Base-by-base conservation (phyloP, 2,888 invertebrate genomes). In the Cataglyphis rosenhaueri region DNA sequence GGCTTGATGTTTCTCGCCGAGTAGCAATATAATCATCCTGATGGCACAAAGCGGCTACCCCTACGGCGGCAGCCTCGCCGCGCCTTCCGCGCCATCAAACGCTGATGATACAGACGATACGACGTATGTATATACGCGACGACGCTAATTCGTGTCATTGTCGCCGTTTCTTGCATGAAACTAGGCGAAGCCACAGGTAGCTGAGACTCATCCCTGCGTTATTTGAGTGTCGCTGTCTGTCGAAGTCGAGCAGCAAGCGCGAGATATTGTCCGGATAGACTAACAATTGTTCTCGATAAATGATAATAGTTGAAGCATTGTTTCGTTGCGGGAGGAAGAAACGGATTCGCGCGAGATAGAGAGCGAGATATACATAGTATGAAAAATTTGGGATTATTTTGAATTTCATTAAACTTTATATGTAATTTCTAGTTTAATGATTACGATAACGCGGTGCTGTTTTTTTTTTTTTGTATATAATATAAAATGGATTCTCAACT, bases 61-160 rank as follows among this genome's bases (percentile, higher is more conserved):
- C 89, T 88, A 86, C 86, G 91, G 85, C 87, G 88, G 87, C 85
- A 84, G 83, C 75, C 84, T 81, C 65, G 84, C 83, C 87, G 87
- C 87, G 81, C 87, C 84, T 87, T 86, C 89, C 87, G 87, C 90
- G 88, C 91, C 92, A 92, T 94, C 93, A 94, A 94, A 93, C 91
- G 92, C 91, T 93, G 93, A 94, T 94, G 94, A 94, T 92, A 93
- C 93, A 93, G 92, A 93, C 91, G 94, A 92, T 93, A 93, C 91
- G 92, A 92, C 90, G 90, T 91, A 91, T 91, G 89, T 87, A 86
- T 85, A 86, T 85, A 76, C 89, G 91, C 88, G 88, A 87, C 89
- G 87, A 83, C 89, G 91, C 91, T 93, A 93, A 93, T 93, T 93
- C 92, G 87, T 86, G 82, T 90, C 88, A 93, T 93, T 92, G 92